Conservation (phyloP, 2,797 vertebrate genomes). For the Prunella strophiata region DNA sequence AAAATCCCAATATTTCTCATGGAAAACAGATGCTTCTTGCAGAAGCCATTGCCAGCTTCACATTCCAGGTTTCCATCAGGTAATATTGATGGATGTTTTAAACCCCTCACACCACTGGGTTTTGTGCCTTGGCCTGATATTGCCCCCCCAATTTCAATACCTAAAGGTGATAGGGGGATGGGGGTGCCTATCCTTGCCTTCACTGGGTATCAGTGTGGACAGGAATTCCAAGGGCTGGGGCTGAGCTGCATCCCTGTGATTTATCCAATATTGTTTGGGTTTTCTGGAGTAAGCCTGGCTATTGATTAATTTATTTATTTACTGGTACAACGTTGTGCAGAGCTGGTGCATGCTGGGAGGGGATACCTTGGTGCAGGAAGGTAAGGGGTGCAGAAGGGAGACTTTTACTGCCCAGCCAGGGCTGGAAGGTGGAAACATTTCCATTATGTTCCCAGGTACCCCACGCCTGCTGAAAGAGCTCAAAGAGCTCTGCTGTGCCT, state of each 20-base stretch:
- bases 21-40: slow-evolving; percentile 8
- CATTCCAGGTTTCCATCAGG: not conserved
- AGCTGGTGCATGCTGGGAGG: not conserved
- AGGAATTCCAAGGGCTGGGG: not conserved
- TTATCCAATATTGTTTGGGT: not conserved
- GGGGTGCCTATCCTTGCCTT: not conserved
- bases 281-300: not conserved
- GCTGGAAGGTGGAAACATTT: slow-evolving; percentile 11
- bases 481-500: slow-evolving; percentile 21
- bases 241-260: not conserved
- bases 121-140: not conserved
- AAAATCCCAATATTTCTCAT: not conserved
- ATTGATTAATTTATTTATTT: not conserved
- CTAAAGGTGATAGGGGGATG: no score
- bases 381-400: not conserved
- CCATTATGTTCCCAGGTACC: not conserved
- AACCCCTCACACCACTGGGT: fast-evolving
- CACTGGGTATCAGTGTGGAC: not conserved
- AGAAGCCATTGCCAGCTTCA: not conserved
- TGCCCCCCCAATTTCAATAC: not conserved
- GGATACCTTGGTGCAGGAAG: not conserved
- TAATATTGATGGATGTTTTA: slow-evolving; percentile 13
- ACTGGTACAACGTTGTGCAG: fast-evolving
- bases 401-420: not conserved
- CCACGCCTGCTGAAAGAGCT: not conserved